A percentile compares a stretch with the other conserved stretches of the same genome.
These are phyloP conservation scores for Euthynnus affinis DNA, from an alignment of 2,797 vertebrate species.

Conservation along the genomic window DNA sequence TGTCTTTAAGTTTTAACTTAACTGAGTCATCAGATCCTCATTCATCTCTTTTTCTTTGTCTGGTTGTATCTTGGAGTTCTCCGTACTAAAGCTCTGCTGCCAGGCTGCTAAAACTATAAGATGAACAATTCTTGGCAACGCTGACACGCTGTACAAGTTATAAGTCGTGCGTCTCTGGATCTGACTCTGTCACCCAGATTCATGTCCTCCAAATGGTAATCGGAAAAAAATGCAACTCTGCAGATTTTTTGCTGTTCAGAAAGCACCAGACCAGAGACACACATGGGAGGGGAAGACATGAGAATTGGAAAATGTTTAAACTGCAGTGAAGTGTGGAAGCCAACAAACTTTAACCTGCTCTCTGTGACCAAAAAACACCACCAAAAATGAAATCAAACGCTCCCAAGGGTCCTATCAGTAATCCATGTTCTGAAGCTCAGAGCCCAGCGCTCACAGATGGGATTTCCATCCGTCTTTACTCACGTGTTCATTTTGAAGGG, in stretches of 20 bases:
- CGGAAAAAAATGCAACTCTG: too few relatives aligned
- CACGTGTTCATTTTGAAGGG: slow-evolving; percentile 21
- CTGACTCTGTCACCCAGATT: not conserved
- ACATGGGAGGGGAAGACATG: too few relatives aligned
- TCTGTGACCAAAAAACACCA: not conserved
- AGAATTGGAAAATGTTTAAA: too few relatives aligned
- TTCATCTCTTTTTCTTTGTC: not conserved
- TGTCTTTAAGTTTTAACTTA: too few relatives aligned
- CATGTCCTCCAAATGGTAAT: not conserved
- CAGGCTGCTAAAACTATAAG: too few relatives aligned
- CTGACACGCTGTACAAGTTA: too few relatives aligned
- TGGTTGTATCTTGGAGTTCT: not conserved
- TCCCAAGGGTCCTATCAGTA: not conserved
- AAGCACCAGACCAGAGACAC: not conserved
- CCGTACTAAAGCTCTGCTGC: too few relatives aligned
- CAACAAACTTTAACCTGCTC: not conserved
- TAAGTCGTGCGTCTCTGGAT: too few relatives aligned
- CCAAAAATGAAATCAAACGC: too few relatives aligned
- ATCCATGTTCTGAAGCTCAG: not conserved
- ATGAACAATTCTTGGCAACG: too few relatives aligned
- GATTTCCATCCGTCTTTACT: slow-evolving; percentile 24
- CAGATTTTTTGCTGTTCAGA: not conserved
- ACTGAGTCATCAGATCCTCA: too few relatives aligned
- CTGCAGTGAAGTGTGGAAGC: not conserved
- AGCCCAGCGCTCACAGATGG: not conserved